phyloP scores from a whole-genome alignment of 2,888 invertebrate species.

The Prosapia bicincta region DNA sequence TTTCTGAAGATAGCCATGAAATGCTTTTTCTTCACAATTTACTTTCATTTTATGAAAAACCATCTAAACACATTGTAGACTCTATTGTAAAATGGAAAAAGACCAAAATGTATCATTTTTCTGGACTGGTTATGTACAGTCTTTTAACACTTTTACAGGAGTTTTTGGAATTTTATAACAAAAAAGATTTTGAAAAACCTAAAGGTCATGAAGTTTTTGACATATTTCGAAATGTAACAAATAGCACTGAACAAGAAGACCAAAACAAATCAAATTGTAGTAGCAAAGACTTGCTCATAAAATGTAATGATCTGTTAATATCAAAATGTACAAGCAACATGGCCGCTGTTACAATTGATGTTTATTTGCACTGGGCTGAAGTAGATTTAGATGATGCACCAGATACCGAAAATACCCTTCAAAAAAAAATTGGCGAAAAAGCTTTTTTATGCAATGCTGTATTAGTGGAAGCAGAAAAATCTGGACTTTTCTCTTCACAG shows the following conservation, averaged over 20 bases:
- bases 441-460: constrained; percentile 5
- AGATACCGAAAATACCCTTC: constrained; percentile 18
- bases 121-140: constrained; percentile 14
- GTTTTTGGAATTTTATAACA: constrained; percentile 3
- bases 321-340: constrained; percentile 11
- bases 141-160: constrained; percentile 9
- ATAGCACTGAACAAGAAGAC: too few species aligned
- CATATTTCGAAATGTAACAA: background rate
- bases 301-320: constrained; percentile 16
- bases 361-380: constrained; percentile 17
- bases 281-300: background rate
- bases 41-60: background rate
- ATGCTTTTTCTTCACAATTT: background rate
- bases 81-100: background rate
- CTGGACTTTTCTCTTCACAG: background rate
- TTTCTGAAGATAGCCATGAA: background rate
- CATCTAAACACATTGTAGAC: background rate
- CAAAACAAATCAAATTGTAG: background rate
- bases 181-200: background rate
- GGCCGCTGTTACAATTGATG: constrained; percentile 4
- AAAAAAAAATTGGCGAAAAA: constrained; percentile 16
- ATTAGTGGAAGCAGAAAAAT: constrained; percentile 10
- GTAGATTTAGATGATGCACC: constrained; percentile 12
- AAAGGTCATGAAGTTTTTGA: background rate
- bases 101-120: constrained; percentile 14